Evolutionary conservation across 2,797 vertebrate genomes (phyloP).

Genomic region (Antrozous pallidus): DNA sequence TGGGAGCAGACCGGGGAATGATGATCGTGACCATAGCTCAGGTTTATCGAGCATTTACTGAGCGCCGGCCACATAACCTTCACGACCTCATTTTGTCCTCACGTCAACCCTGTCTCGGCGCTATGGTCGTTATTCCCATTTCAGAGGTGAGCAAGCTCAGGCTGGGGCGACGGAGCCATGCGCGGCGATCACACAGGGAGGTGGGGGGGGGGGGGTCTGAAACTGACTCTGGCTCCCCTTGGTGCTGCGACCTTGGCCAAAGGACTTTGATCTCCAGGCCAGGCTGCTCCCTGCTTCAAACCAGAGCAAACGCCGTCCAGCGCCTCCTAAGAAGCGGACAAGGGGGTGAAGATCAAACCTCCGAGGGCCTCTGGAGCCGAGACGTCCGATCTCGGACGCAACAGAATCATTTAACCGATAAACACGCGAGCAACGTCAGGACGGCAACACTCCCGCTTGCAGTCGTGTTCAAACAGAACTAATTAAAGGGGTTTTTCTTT

Average conservation of each 20-base stretch:
- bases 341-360: neutral
- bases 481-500: conserved; percentile 72
- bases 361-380: neutral
- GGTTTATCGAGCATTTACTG: neutral
- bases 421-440: conserved; percentile 37
- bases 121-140: neutral
- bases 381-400: neutral
- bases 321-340: neutral
- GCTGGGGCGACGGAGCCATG: neutral
- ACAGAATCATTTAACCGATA: conserved; percentile 44
- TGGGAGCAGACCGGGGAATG: neutral
- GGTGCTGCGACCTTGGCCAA: neutral
- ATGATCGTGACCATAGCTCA: neutral
- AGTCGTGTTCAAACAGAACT: conserved; percentile 63
- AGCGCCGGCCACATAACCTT: neutral
- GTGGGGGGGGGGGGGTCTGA: neutral
- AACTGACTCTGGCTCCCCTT: neutral
- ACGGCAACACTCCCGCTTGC: conserved; percentile 63
- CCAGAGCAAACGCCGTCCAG: neutral
- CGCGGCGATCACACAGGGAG: neutral
- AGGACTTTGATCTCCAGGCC: neutral
- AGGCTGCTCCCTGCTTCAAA: neutral
- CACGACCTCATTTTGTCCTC: neutral
- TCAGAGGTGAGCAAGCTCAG: neutral
- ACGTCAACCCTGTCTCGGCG: rapidly evolving